phyloP scores from a whole-genome alignment of 1,140 invertebrate genomes.

The Drosophila teissieri region DNA sequence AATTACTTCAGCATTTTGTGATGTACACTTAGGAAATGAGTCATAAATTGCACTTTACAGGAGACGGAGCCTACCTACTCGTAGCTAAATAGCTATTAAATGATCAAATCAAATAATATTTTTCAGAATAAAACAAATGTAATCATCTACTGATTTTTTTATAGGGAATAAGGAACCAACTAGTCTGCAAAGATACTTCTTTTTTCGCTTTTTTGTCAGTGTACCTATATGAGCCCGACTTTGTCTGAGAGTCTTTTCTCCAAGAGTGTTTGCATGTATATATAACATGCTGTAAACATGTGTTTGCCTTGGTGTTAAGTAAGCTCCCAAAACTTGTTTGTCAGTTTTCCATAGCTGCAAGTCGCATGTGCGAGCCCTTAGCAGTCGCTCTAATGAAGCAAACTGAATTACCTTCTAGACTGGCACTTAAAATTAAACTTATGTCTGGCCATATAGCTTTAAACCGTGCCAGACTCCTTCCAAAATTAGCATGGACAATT shows the following conservation, averaged over 20 bases:
- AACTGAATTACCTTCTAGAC: conserved; percentile 48
- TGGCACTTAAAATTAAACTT: conserved; percentile 39
- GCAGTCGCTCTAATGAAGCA: conserved; percentile 38
- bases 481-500: conserved; percentile 67
- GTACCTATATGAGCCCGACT: conserved; percentile 13
- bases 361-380: conserved; percentile 18
- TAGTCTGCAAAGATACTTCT: too few relatives aligned
- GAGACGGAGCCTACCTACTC: too few relatives aligned
- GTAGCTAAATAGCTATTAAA: too few relatives aligned
- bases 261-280: conserved; percentile 20
- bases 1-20: conserved; percentile 80
- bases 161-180: background rate
- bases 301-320: conserved; percentile 75
- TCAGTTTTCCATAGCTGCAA: conserved; percentile 51
- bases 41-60: too few relatives aligned
- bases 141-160: background rate
- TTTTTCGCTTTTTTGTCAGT: background rate
- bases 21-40: conserved; percentile 24
- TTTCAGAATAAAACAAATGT: background rate
- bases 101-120: background rate
- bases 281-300: conserved; percentile 57
- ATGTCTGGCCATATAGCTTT: conserved; percentile 28
- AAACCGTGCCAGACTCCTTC: conserved; percentile 6
- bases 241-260: conserved; percentile 16
- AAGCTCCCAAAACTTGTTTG: conserved; percentile 60